Base-by-base conservation (phyloP, 2,113 vertebrate genomes). In the Podiceps cristatus region DNA sequence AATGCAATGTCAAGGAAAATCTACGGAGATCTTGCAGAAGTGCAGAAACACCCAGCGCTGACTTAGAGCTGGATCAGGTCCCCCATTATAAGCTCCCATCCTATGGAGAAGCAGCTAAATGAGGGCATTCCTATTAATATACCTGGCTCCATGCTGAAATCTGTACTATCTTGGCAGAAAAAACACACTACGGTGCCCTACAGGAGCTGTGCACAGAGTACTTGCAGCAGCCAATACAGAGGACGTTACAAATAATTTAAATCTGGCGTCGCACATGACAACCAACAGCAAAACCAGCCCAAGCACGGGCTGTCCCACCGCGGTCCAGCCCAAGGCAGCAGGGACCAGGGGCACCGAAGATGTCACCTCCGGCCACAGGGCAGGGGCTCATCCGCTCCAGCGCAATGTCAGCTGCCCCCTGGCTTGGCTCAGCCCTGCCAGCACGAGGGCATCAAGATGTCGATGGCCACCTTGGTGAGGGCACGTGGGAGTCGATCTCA, bases 391-490 rank as follows among this genome's bases (percentile, higher is more conserved):
- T 50, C 24, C 7, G 5, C 60, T 88, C 37, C 66, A 75, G 23
- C 1, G 3, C 11, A 49, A 80, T 72, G 23, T 10, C 35, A 86
- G 55, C 66, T 17, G 27, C 23, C 42, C 27, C 33, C 20, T 8
- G 3, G 42, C 29, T 68, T 42, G 49, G 20, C 44, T 86, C 59
- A 58, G 45, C 22, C n/a, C 13, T 17, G 12, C 18, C 3, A 9
- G 31, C 66, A 53, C 0, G 0, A 64, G 49, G 17, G 22, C 59
- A 49, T 2, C 0, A 1, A 81, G 69, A 71, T 3, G 25, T 13
- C 0, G 0, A 89, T 0, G 13, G 29, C 9, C 12, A 7, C 17
- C 72, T 45, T 11, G 14, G 53, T 2, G 25, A 92, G 59, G n/a
- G 62, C 33, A 86, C 20, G 47, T 9, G 0, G 24, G 42, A 90